Evolutionary conservation across 2,797 vertebrate genomes (phyloP), one percentile per base, ranked within the genome.

Genomic region (Halcyon chelicuti): DNA sequence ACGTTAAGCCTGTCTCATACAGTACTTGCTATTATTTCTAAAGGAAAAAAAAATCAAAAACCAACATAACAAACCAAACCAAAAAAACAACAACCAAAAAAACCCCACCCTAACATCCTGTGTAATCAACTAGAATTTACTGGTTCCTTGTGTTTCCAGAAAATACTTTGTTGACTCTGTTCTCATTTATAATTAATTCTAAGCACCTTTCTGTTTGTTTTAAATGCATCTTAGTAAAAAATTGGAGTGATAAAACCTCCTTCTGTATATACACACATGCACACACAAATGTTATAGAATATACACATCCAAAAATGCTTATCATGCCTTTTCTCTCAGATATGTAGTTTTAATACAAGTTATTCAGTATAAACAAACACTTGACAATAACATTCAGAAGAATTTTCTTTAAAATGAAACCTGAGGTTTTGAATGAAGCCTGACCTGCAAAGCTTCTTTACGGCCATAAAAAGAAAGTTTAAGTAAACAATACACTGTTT

Each of bases 401-500:
- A 79, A 82, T 87, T 84, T 61, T 26, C 42, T 89, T 84, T 73
- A 60, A 77, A 94, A 75, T 75, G 78, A 84, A 46, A 62, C n/a
- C 83, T 63, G 33, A 86, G 42, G 63, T 10, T 70, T 47, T 18
- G 35, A 83, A 86, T 11, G 52, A 70, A 22, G 51, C 23, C 44
- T 94, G 42, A 65, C 51, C 28, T 93, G 33, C 44, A 90, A 65
- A 88, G 67, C 39, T 80, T 71, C 61, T 83, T 77, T 33, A 58
- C 49, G 42, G 79, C 22, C 33, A 74, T 60, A 87, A 75, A 86
- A 94, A 25, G 72, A 85, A 94, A 96, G 67, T 97, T 96, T 94
- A 95, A 95, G 83, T 86, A 97, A 97, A 96, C 55, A 97, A 84
- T 70, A 82, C 18, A 28, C 6, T 92, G 68, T 39, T 92, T 84